Evolutionary conservation across 2,797 vertebrate genomes (phyloP).

Genomic region (Pempheris klunzingeri): DNA sequence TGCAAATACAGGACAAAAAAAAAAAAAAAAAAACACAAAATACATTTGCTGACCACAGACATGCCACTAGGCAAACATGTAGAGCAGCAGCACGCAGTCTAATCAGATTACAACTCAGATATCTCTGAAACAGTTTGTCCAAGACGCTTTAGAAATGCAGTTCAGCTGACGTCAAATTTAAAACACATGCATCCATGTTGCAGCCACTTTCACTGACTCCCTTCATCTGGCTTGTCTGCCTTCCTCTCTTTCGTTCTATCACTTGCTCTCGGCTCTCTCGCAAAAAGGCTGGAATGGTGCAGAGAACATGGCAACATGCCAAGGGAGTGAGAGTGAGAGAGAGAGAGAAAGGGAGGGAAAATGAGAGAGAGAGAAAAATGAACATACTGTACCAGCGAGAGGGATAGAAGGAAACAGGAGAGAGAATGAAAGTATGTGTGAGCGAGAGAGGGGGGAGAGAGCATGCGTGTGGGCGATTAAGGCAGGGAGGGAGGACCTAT

Average conservation of each 20-base stretch:
- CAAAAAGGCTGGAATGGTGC: constrained; percentile 44
- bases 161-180: constrained; percentile 14
- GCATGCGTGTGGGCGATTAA: constrained; percentile 30
- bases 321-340: constrained; percentile 10
- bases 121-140: constrained; percentile 4
- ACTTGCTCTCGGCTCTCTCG: constrained; percentile 12
- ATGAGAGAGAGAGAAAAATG: constrained; percentile 15
- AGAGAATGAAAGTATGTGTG: constrained; percentile 40
- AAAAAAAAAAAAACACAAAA: neutral
- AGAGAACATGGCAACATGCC: constrained; percentile 54
- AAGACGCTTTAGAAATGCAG: neutral
- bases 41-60: constrained; percentile 11
- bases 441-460: constrained; percentile 26
- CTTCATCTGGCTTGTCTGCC: constrained; percentile 30
- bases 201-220: constrained; percentile 1
- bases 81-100: constrained; percentile 16
- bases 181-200: constrained; percentile 32
- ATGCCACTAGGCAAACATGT: neutral
- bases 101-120: constrained; percentile 28
- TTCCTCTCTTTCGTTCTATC: constrained; percentile 16
- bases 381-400: constrained; percentile 50
- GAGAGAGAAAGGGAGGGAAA: constrained; percentile 23
- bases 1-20: constrained; percentile 7
- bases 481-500: constrained; percentile 43
- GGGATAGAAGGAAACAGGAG: constrained; percentile 42